phyloP scores from a whole-genome alignment of 2,888 invertebrate species.

The Lissonota sp. region DNA sequence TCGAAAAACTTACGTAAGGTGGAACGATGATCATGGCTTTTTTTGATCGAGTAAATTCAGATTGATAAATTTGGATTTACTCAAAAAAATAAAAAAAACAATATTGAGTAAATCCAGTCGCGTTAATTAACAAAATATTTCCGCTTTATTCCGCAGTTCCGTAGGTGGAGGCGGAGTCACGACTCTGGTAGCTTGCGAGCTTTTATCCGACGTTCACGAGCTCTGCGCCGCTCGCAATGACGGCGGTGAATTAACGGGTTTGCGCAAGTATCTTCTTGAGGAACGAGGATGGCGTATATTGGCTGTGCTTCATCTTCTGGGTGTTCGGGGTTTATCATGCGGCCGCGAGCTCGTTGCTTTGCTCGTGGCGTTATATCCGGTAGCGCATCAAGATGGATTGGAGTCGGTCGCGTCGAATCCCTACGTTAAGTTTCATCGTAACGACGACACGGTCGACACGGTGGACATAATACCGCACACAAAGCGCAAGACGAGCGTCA shows the following conservation, averaged over 20 bases:
- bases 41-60: background rate
- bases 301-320: slow-evolving; percentile 86
- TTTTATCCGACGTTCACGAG: slow-evolving; percentile 87
- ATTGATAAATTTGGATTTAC: too few relatives aligned
- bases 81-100: too few relatives aligned
- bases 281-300: slow-evolving; percentile 88
- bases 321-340: slow-evolving; percentile 87
- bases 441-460: slow-evolving; percentile 79
- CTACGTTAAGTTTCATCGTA: slow-evolving; percentile 76
- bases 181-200: slow-evolving; percentile 87
- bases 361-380: slow-evolving; percentile 86
- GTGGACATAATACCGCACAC: slow-evolving; percentile 78
- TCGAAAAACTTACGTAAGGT: too few relatives aligned
- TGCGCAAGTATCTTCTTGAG: slow-evolving; percentile 86
- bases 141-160: slow-evolving; percentile 81
- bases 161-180: slow-evolving; percentile 86
- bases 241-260: slow-evolving; percentile 81
- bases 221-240: slow-evolving; percentile 81
- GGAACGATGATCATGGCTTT: too few relatives aligned
- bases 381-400: slow-evolving; percentile 62
- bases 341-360: slow-evolving; percentile 87
- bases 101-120: background rate
- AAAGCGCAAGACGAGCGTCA: slow-evolving; percentile 69
- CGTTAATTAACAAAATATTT: background rate
- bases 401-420: slow-evolving; percentile 69